Base-by-base conservation (phyloP, 2,888 invertebrate genomes). In the Prosapia bicincta region DNA sequence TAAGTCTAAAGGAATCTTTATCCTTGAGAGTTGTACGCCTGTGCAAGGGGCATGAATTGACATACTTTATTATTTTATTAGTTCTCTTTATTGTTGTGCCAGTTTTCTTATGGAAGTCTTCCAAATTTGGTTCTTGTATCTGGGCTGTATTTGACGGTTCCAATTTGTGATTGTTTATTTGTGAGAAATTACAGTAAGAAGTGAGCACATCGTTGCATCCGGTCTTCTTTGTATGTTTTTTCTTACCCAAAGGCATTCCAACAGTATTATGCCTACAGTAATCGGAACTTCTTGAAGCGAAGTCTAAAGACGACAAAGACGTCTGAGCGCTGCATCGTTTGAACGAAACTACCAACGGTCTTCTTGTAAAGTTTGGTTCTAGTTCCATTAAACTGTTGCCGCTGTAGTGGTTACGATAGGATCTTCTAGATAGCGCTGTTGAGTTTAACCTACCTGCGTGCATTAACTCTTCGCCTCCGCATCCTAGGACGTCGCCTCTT, bases 331-430 rank as follows among this genome's bases (percentile, higher is more conserved):
- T 76, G 7, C 78, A 74, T 38, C 79, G 70, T 32, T 77, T 74
- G 75, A 80, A 80, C 24, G 78, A 78, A 10, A 80, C 80, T 26
- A 80, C 80, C n/a, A 80, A 76, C 10, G 80, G 80, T 6, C 80
- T 69, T 54, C 78, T 75, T 25, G 79, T 78, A 24, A 80, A 76
- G 54, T 80, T 80, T 3, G 70, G 66, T 10, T 43, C 69, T 24
- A 69, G 66, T 5, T 78, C 79, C 5, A 77, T 73, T 72, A 70
- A 78, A 73, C 74, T 38, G 70, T 75, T 78, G 0, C 69, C 72
- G 70, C 77, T 77, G 70, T 78, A 70, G 77, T 76, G 77, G n/a
- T n/a, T n/a, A n/a, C n/a, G n/a, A n/a, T n/a, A n/a, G n/a, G n/a
- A n/a, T n/a, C n/a, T n/a, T n/a, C n/a, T n/a, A n/a, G n/a, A n/a